phyloP scores from a whole-genome alignment of 2,888 invertebrate species.

The Saturnia japonica region DNA sequence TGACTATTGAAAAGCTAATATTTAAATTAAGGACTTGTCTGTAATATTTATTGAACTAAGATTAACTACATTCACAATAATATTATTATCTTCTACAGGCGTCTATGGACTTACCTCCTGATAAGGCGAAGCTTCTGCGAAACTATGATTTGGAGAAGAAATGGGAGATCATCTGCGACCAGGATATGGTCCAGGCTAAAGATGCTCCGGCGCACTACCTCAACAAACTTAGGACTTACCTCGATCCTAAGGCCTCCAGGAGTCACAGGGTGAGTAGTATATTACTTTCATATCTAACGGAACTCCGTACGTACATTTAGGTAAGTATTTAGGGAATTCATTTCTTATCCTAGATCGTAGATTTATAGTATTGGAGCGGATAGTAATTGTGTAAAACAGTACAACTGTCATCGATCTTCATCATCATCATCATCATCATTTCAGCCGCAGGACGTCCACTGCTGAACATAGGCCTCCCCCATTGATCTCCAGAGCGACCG shows the following conservation, averaged over 20 bases:
- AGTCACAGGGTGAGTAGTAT: slow-evolving; percentile 92
- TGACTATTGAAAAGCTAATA: too few relatives aligned
- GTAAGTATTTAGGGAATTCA: neutral
- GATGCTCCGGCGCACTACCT: slow-evolving; percentile 98
- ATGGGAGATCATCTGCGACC: slow-evolving; percentile 99
- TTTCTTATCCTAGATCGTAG: neutral
- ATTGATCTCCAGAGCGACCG: too few relatives aligned
- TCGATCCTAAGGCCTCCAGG: slow-evolving; percentile 97
- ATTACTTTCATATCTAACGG: neutral
- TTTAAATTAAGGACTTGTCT: too few relatives aligned
- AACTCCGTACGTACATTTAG: neutral
- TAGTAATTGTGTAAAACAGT: neutral
- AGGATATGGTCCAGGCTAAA: slow-evolving; percentile 99
- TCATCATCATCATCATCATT: too few relatives aligned
- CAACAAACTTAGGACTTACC: slow-evolving; percentile 95
- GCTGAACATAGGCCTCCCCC: too few relatives aligned
- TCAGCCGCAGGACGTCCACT: too few relatives aligned
- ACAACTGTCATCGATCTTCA: too few relatives aligned
- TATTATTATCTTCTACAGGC: slow-evolving; percentile 84
- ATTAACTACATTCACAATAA: neutral
- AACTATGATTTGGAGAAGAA: slow-evolving; percentile 99
- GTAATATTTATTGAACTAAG: too few relatives aligned
- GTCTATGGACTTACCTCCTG: slow-evolving; percentile 99
- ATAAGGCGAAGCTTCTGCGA: slow-evolving; percentile 97
- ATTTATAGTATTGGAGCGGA: neutral